phyloP scores from a whole-genome alignment of 2,797 vertebrate genomes.

The Diglossa cyanea region DNA sequence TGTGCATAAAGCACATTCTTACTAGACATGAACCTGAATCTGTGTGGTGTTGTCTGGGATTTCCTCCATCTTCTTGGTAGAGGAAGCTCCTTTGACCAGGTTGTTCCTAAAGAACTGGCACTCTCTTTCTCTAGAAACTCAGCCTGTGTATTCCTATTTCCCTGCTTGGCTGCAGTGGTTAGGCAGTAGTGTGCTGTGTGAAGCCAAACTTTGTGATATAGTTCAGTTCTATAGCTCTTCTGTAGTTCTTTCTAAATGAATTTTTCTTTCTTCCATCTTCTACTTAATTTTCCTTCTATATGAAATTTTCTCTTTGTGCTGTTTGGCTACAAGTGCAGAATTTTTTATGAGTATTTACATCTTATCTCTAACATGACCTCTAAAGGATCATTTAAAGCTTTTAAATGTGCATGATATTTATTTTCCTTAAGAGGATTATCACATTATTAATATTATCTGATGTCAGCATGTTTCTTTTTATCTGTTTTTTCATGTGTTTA shows the following conservation, averaged over 20 bases:
- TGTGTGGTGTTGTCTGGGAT: background rate
- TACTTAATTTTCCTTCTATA: background rate
- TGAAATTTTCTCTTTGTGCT: background rate
- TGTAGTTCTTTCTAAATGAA: background rate
- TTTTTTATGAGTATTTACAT: background rate
- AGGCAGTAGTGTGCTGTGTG: background rate
- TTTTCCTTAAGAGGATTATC: background rate
- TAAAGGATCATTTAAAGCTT: background rate
- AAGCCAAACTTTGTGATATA: background rate
- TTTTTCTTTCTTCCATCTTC: background rate
- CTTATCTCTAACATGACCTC: background rate
- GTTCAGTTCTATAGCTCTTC: background rate
- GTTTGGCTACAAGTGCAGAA: background rate
- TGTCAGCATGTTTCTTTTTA: background rate
- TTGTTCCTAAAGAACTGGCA: background rate
- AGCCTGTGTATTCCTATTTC: background rate
- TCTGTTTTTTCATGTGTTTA: slow-evolving; percentile 26
- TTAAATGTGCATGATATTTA: background rate
- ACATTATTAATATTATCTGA: background rate
- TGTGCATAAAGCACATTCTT: background rate
- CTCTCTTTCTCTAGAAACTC: background rate
- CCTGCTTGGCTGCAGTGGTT: background rate
- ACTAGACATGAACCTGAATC: background rate
- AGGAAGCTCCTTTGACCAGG: background rate
- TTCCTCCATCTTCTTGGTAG: background rate